Evolutionary conservation across 2,797 vertebrate species (phyloP).

Genomic region (Psittacula derbiana): DNA sequence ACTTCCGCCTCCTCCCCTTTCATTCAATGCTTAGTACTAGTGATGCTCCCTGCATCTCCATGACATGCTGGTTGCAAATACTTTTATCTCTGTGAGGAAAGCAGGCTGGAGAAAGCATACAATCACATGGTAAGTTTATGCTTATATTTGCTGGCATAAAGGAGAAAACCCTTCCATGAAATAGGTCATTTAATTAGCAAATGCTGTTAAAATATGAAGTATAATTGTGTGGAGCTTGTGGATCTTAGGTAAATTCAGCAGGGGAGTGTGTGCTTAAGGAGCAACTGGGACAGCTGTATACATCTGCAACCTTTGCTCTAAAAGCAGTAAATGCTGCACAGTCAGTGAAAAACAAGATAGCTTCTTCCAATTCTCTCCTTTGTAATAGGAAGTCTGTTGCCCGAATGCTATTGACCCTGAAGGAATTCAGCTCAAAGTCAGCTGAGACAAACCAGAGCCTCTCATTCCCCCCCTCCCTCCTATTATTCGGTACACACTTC

Average conservation of each 20-base stretch:
- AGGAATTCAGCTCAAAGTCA: conserved; percentile 43
- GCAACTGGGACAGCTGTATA: conserved; percentile 5
- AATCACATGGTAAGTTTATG: neutral
- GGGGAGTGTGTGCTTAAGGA: conserved; percentile 11
- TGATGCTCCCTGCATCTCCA: neutral
- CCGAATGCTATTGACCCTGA: neutral
- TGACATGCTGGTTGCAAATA: neutral
- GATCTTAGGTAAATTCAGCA: neutral
- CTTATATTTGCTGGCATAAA: neutral
- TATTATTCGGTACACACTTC: conserved; percentile 19
- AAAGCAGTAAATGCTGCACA: neutral
- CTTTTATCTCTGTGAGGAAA: neutral
- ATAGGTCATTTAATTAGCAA: neutral
- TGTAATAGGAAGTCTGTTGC: neutral
- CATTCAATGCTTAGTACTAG: neutral
- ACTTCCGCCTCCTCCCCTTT: conserved; percentile 32
- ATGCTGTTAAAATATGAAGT: neutral
- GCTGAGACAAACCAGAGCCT: conserved; percentile 12
- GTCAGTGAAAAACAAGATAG: neutral
- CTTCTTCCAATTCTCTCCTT: neutral
- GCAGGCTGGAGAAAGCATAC: neutral
- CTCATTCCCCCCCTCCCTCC: conserved; percentile 1
- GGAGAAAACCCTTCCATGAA: neutral
- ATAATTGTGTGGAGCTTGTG: neutral
- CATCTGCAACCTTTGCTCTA: conserved; percentile 16